Percentiles rank a stretch among this genome's conserved stretches.
phyloP scores from a whole-genome alignment of 2,888 invertebrate species.

The Steinernema hermaphroditum region DNA sequence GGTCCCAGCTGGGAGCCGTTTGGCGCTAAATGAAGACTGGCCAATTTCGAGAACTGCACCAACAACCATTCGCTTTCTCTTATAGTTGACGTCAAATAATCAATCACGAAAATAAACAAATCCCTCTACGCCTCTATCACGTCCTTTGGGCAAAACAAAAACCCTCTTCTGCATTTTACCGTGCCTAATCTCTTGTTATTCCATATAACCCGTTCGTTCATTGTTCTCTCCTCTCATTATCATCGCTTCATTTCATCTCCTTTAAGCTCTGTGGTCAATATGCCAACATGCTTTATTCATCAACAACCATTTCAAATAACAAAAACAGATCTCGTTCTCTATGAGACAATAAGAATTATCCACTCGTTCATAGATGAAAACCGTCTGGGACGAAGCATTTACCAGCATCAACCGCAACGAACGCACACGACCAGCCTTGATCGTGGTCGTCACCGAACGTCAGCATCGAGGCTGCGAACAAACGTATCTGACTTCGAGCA shows the following conservation, averaged over 20 bases:
- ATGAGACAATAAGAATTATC: not conserved
- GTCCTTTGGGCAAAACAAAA: too few relatives aligned
- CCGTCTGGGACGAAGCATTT: not conserved
- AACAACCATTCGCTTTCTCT: not conserved
- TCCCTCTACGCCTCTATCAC: too few relatives aligned
- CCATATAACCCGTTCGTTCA: not conserved
- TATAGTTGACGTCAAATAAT: not conserved
- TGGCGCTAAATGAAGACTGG: constrained; percentile 5
- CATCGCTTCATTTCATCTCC: not conserved
- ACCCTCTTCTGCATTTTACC: not conserved
- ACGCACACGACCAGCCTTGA: constrained; percentile 17
- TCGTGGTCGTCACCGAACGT: not conserved
- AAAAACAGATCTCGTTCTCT: not conserved
- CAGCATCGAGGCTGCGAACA: not conserved
- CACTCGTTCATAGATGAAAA: not conserved
- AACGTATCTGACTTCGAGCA: not conserved
- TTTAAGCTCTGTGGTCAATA: not conserved
- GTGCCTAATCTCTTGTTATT: constrained; percentile 22
- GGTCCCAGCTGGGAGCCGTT: constrained; percentile 17
- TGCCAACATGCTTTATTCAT: not conserved
- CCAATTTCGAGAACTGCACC: not conserved
- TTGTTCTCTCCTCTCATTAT: not conserved
- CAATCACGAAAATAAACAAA: not conserved
- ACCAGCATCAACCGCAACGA: not conserved
- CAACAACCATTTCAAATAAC: not conserved